These are phyloP conservation scores for Lithophane socia DNA, from an alignment of 2,888 invertebrate genomes.

Conservation along the genomic window DNA sequence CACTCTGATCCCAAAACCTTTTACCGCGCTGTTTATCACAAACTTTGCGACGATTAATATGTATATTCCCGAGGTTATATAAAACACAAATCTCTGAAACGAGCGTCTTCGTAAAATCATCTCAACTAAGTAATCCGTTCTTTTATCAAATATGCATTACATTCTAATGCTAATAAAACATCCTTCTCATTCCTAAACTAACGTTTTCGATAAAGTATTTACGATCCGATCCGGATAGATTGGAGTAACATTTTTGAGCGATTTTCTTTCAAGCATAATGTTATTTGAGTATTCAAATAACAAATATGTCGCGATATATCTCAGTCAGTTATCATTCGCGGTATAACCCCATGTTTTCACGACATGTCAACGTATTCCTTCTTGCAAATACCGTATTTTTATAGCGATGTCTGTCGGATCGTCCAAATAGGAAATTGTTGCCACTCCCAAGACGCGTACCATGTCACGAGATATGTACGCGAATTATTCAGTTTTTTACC, in stretches of 20 bases:
- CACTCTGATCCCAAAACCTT: slow-evolving; percentile 9
- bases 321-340: slow-evolving; percentile 55
- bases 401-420: slow-evolving; percentile 76
- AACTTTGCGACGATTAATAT: slow-evolving; percentile 27
- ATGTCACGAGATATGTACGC: slow-evolving; percentile 82
- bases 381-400: slow-evolving; percentile 80
- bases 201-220: slow-evolving; percentile 56
- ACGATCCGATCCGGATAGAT: slow-evolving; percentile 49
- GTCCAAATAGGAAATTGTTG: slow-evolving; percentile 85
- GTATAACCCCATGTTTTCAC: slow-evolving; percentile 54
- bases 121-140: slow-evolving; percentile 50
- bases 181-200: slow-evolving; percentile 39
- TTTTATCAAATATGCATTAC: slow-evolving; percentile 63
- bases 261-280: slow-evolving; percentile 50
- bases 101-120: slow-evolving; percentile 43
- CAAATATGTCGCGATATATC: slow-evolving; percentile 55
- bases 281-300: slow-evolving; percentile 52
- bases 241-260: slow-evolving; percentile 40
- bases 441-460: slow-evolving; percentile 82
- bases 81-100: slow-evolving; percentile 42
- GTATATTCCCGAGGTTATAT: slow-evolving; percentile 34
- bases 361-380: slow-evolving; percentile 75
- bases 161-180: slow-evolving; percentile 61
- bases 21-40: slow-evolving; percentile 17
- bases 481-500: slow-evolving; percentile 87